Conservation (phyloP, 2,797 vertebrate species). For the Lacerta bilineata region DNA sequence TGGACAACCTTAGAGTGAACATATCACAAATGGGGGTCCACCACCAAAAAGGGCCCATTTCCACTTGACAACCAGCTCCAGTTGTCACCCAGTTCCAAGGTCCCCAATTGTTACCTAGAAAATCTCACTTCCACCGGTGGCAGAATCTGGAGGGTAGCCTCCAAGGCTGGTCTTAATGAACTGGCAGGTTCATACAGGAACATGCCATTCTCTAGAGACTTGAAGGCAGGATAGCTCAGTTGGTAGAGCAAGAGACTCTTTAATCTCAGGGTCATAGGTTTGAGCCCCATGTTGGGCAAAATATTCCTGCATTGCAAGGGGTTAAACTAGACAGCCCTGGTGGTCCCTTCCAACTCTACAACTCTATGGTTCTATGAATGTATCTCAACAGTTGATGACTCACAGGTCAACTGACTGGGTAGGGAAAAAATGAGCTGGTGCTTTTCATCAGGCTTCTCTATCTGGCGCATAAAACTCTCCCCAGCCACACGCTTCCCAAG, state of each 20-base stretch:
- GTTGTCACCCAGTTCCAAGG: background rate
- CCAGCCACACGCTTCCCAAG: no score
- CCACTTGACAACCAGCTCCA: background rate
- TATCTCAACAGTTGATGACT: background rate
- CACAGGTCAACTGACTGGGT: background rate
- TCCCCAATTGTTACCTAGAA: background rate
- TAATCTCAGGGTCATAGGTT: no score
- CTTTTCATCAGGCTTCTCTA: background rate
- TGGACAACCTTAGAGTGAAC: background rate
- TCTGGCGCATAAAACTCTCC: no score
- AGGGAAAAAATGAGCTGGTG: background rate
- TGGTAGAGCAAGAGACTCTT: no score
- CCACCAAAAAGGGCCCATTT: background rate
- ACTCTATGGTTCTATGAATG: no score
- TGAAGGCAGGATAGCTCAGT: background rate
- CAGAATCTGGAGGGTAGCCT: background rate
- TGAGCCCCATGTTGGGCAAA: no score
- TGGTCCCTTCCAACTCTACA: no score
- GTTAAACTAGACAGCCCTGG: no score
- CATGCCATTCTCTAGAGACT: background rate
- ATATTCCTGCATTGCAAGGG: no score
- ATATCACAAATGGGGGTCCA: no score
- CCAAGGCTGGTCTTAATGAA: background rate
- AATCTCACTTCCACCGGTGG: background rate
- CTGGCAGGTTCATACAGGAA: background rate